Evolutionary conservation across 2,113 vertebrate genomes (phyloP), one percentile per base, ranked within the genome.

Genomic region (Erinaceus europaeus): DNA sequence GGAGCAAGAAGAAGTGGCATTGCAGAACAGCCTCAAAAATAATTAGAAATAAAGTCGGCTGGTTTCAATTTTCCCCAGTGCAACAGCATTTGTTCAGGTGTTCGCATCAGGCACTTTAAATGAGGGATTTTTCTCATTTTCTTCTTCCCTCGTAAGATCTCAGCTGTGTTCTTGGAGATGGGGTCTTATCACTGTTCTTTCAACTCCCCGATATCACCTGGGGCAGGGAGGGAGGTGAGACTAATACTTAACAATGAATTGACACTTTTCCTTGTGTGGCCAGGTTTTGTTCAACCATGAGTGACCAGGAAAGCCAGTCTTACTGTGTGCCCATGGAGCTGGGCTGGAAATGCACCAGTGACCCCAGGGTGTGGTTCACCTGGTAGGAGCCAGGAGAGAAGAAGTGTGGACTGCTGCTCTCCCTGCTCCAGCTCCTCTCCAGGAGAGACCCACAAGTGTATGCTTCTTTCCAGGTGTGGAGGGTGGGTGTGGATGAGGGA

Each of bases 101-200:
- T 44, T 64, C 48, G 34, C 55, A 42, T 46, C 48, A 42, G 74
- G 85, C 34, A 13, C 75, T 36, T 75, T 62, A 59, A 85, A 57
- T 40, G 71, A 18, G 77, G 61, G 36, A 53, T 44, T 42, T 40
- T 79, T 88, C 75, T 89, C 82, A n/a, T 67, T 44, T 77, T 40
- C 67, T 90, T 64, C 46, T 62, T 90, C 83, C 77, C 71, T 84
- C 18, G 57, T 83, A 50, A 80, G 53, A 77, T 57, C 65, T 53
- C 12, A 62, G 48, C 83, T 27, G 53, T 44, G 46, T n/a, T n/a
- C n/a, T n/a, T n/a, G n/a, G 20, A 21, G 29, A n/a, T 69, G 75
- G 53, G 32, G 34, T 59, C 74, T 48, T 55, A 42, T 89, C 78
- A 29, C 52, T 36, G n/a, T 46, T 74, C 62, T 76, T 42, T 72